Conservation (phyloP, 2,888 invertebrate species). For the Xestia c-nigrum region DNA sequence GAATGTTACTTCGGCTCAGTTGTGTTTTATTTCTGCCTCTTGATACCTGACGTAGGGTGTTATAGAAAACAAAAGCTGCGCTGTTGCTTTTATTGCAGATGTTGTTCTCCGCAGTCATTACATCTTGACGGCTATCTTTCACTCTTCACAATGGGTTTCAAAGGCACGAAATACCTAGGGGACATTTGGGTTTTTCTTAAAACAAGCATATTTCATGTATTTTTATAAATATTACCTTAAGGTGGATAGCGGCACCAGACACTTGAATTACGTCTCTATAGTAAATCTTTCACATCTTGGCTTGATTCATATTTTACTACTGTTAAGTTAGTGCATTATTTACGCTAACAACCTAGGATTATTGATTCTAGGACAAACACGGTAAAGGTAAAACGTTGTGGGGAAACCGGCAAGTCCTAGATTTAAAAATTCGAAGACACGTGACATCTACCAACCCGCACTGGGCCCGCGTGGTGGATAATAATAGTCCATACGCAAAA, state of each 20-base stretch:
- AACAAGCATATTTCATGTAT: neutral
- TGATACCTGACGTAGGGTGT: neutral
- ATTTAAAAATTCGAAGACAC: too few species aligned
- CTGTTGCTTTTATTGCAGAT: neutral
- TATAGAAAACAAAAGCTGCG: neutral
- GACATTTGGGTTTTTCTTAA: neutral
- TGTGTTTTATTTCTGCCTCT: neutral
- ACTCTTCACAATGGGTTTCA: neutral
- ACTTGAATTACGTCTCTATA: neutral
- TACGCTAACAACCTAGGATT: neutral
- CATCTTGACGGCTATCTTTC: neutral
- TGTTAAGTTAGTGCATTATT: neutral
- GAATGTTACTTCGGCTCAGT: neutral
- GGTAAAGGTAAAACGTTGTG: too few species aligned
- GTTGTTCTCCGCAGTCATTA: neutral
- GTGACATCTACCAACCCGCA: too few species aligned
- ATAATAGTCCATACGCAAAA: too few species aligned
- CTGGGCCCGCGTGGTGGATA: too few species aligned
- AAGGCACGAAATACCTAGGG: neutral
- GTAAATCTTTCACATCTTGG: neutral
- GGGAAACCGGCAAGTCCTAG: too few species aligned
- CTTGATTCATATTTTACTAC: neutral
- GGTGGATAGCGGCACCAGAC: neutral
- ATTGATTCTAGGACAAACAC: too few species aligned
- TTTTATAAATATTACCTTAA: neutral